Conservation (phyloP, 2,113 vertebrate genomes). For the Etheostoma spectabile region DNA sequence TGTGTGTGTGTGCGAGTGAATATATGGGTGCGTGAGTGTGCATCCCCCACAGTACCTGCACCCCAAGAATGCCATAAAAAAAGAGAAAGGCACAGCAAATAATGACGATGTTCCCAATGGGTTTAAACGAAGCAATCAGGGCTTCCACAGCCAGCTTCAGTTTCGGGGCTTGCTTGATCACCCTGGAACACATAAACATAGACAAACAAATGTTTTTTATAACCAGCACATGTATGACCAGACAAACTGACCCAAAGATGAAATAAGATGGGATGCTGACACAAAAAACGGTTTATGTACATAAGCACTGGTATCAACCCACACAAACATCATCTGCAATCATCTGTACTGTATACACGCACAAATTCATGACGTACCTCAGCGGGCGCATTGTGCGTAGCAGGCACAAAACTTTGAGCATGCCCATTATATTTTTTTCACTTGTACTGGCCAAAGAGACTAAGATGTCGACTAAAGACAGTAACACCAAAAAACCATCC, state of each 20-base stretch:
- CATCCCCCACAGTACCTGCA: constrained; percentile 86
- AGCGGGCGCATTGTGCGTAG: constrained; percentile 89
- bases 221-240: neutral
- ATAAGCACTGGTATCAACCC: neutral
- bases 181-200: constrained; percentile 75
- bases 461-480: constrained; percentile 90
- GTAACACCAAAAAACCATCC: constrained; percentile 90
- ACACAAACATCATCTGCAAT: constrained; percentile 2
- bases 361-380: constrained; percentile 75
- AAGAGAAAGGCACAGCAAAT: constrained; percentile 94
- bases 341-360: neutral
- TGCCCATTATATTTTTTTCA: constrained; percentile 87
- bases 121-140: constrained; percentile 90
- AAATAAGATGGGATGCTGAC: no score
- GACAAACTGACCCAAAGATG: neutral
- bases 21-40: neutral
- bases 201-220: neutral
- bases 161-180: constrained; percentile 91
- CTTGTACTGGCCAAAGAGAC: constrained; percentile 86
- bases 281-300: neutral
- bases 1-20: no score
- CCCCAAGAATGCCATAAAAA: constrained; percentile 91
- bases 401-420: constrained; percentile 88
- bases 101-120: constrained; percentile 92
- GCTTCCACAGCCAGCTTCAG: constrained; percentile 94